Base-by-base conservation (phyloP, 2,888 invertebrate genomes). In the Caenorhabditis uteleia region DNA sequence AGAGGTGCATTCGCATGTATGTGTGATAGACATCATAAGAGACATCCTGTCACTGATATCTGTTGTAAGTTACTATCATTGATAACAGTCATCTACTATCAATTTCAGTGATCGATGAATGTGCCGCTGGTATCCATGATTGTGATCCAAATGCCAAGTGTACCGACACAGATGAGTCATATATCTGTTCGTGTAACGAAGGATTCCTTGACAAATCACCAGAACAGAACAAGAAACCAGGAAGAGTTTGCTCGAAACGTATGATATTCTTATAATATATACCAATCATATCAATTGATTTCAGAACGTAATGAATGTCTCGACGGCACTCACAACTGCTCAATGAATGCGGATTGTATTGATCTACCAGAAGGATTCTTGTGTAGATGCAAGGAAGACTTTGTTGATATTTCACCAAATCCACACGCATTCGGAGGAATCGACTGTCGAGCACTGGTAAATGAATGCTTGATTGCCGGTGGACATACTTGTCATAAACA, bases 281-380 rank as follows among this genome's bases (percentile, higher is more conserved):
- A 23, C 34, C 21, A 7, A 7, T 43, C 16, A 27, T 18, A 1
- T 14, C 18, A 14, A 20, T 20, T 20, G 31, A 14, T 84, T 84
- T 56, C 85, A 89, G 93, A 93, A 86, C 92, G 92, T 82, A 89
- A 94, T 82, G 94, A 94, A 83, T 94, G 93, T 77, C 88, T 89
- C 75, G 86, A 87, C 0, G 88, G 89, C 77, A 90, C 89, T 85
- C 91, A 93, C 82, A 93, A 94, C 82, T 94, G 94, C 77, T 91
- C 92, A 0, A 88, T 89, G 58, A 89, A 91, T 77, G 90, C 93
- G 0, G 89, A 90, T 36, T 94, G 93, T 82, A 91, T 93, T 84
- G 93, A 94, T 83, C 85, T 92, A 6, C 88, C 89, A 5, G 93
- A 93, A 4, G 91, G 92, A 0, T 94, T 91, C 84, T 91, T 92